Conservation (phyloP, 2,888 invertebrate species). For the Gryllus longicercus region DNA sequence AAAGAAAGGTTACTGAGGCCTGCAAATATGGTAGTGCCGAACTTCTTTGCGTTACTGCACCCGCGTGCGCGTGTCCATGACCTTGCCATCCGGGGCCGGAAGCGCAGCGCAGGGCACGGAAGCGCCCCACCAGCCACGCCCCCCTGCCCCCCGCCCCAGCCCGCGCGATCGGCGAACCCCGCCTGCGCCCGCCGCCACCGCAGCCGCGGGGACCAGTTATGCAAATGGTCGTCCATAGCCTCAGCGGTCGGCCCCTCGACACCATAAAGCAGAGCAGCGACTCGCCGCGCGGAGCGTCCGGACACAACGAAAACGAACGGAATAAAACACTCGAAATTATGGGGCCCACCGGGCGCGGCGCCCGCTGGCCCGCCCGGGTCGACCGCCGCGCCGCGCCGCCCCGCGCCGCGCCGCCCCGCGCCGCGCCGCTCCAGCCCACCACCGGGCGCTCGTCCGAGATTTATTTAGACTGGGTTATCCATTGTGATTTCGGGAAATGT, state of each 20-base stretch:
- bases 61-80: too few relatives aligned
- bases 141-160: too few relatives aligned
- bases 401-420: neutral
- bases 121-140: too few relatives aligned
- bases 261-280: neutral
- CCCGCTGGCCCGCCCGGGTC: too few relatives aligned
- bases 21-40: too few relatives aligned
- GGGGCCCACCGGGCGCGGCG: neutral
- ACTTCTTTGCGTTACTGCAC: too few relatives aligned
- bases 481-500: slow-evolving; percentile 2
- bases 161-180: neutral
- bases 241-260: neutral
- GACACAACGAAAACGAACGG: neutral
- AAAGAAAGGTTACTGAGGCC: too few relatives aligned
- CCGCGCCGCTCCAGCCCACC: neutral
- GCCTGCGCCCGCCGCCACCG: neutral
- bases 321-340: neutral
- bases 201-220: neutral
- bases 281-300: neutral
- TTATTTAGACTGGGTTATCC: neutral
- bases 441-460: neutral
- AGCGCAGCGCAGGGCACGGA: too few relatives aligned
- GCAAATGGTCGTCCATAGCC: neutral
- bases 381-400: neutral
- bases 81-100: too few relatives aligned